Evolutionary conservation across 2,797 vertebrate genomes (phyloP).

Genomic region (Naso thynnoides): DNA sequence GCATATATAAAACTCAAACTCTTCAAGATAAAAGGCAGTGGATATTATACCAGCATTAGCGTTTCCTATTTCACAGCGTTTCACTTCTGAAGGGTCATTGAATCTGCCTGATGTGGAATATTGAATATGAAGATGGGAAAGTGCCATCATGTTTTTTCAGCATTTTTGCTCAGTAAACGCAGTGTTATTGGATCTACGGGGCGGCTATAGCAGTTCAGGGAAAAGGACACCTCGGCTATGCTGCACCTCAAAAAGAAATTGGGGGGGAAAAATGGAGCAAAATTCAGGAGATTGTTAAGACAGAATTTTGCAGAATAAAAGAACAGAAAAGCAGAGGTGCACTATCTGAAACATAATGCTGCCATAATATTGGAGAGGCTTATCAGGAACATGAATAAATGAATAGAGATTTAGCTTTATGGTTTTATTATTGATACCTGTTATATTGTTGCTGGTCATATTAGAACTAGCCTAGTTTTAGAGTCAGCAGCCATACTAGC

Average conservation of each 20-base stretch:
- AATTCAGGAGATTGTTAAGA: slow-evolving; percentile 11
- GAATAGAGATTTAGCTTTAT: slow-evolving; percentile 25
- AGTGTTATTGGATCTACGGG: slow-evolving; percentile 69
- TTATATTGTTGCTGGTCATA: neutral
- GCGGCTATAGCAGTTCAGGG: slow-evolving; percentile 36
- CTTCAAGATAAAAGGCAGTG: slow-evolving; percentile 72
- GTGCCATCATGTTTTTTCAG: slow-evolving; percentile 55
- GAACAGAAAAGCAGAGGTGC: slow-evolving; percentile 25
- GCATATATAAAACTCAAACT: slow-evolving; percentile 63
- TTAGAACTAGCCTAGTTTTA: neutral
- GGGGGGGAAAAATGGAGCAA: slow-evolving; percentile 1
- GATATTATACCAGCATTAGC: slow-evolving; percentile 71
- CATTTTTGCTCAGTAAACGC: slow-evolving; percentile 66
- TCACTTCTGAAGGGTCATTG: slow-evolving; percentile 65
- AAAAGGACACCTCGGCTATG: slow-evolving; percentile 40
- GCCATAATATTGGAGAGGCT: slow-evolving; percentile 11
- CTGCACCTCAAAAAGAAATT: slow-evolving; percentile 33
- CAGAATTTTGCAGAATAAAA: slow-evolving; percentile 8
- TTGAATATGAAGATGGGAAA: slow-evolving; percentile 67
- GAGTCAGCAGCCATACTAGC: neutral
- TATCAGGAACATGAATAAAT: slow-evolving; percentile 38
- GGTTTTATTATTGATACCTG: slow-evolving; percentile 1
- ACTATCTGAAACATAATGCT: slow-evolving; percentile 8
- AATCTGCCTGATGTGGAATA: slow-evolving; percentile 67
- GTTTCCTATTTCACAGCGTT: slow-evolving; percentile 71